phyloP scores from a whole-genome alignment of 2,888 invertebrate genomes.

The Hedya salicella region DNA sequence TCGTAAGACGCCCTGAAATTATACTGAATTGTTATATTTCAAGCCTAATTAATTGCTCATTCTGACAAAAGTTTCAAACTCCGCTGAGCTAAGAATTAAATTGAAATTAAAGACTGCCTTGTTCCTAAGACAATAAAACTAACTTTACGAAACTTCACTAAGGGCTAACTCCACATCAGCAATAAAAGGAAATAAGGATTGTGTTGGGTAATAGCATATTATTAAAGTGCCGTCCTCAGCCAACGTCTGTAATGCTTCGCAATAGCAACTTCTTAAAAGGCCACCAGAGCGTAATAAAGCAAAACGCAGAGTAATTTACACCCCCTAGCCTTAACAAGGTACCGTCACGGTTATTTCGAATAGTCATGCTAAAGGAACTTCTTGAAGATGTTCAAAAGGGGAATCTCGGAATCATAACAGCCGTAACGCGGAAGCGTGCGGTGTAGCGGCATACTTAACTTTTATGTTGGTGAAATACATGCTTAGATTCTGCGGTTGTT shows the following conservation, averaged over 20 bases:
- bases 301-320: slow-evolving; percentile 44
- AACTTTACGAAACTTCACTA: slow-evolving; percentile 15
- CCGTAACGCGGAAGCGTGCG: slow-evolving; percentile 21
- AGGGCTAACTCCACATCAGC: slow-evolving; percentile 27
- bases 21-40: slow-evolving; percentile 25
- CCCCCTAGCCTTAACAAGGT: slow-evolving; percentile 48
- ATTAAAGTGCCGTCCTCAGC: background rate
- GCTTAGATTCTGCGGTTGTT: slow-evolving; percentile 26
- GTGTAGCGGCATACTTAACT: slow-evolving; percentile 36
- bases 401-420: slow-evolving; percentile 36
- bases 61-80: slow-evolving; percentile 28
- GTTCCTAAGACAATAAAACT: slow-evolving; percentile 26
- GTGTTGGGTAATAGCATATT: slow-evolving; percentile 3
- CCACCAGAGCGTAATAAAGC: slow-evolving; percentile 32
- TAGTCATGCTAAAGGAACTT: slow-evolving; percentile 41
- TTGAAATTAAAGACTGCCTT: slow-evolving; percentile 8
- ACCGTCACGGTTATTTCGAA: slow-evolving; percentile 36
- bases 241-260: slow-evolving; percentile 15
- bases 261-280: slow-evolving; percentile 40
- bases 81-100: slow-evolving; percentile 29
- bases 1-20: slow-evolving; percentile 12
- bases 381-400: slow-evolving; percentile 28
- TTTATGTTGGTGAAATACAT: slow-evolving; percentile 34
- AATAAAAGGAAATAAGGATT: slow-evolving; percentile 15
- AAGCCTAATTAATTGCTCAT: slow-evolving; percentile 25